A percentile compares a stretch with the other conserved stretches of the same genome.
These are phyloP conservation scores for Apamea monoglypha DNA, from an alignment of 2,888 invertebrate genomes.

Conservation along the genomic window DNA sequence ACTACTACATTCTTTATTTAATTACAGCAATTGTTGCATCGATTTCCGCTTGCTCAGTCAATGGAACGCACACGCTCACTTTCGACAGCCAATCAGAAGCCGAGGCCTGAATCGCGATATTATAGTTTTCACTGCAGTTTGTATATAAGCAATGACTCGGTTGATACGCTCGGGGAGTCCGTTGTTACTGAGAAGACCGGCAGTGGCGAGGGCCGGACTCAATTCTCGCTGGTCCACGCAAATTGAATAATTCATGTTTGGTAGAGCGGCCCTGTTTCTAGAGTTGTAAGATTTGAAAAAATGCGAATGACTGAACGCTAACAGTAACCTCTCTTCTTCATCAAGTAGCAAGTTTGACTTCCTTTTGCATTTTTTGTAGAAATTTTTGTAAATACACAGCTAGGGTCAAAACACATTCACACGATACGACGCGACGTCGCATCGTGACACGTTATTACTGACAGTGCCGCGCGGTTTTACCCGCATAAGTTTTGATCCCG, in stretches of 20 bases:
- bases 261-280: constrained; percentile 84
- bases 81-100: constrained; percentile 73
- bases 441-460: too few species aligned
- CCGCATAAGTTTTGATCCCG: too few species aligned
- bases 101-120: constrained; percentile 76
- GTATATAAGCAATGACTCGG: constrained; percentile 64
- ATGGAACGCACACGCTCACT: constrained; percentile 63
- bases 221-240: constrained; percentile 83
- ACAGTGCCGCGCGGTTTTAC: too few species aligned
- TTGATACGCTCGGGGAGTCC: constrained; percentile 79
- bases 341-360: constrained; percentile 88
- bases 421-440: background rate
- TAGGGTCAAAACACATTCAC: background rate
- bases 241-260: constrained; percentile 78
- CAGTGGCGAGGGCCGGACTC: constrained; percentile 87
- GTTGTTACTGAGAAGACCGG: constrained; percentile 88
- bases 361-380: constrained; percentile 74
- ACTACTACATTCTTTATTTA: constrained; percentile 13
- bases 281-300: constrained; percentile 72
- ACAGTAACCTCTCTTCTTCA: constrained; percentile 85
- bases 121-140: constrained; percentile 67
- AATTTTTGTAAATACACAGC: background rate
- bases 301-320: constrained; percentile 70
- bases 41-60: constrained; percentile 45
- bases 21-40: constrained; percentile 41